Evolutionary conservation across 1,140 invertebrate species (phyloP).

Genomic region (Solen grandis): DNA sequence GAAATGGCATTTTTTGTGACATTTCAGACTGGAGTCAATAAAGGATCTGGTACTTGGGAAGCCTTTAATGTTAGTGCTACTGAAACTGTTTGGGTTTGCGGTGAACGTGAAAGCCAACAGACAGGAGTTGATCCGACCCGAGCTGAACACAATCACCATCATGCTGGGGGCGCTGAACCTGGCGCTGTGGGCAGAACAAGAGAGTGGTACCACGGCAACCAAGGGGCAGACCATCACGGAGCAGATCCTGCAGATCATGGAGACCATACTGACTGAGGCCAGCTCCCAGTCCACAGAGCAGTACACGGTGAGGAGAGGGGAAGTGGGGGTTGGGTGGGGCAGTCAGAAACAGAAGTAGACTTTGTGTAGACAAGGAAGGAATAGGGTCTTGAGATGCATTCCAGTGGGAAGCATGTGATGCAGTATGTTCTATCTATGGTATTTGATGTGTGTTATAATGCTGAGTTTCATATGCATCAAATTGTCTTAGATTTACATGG

Average conservation of each 20-base stretch:
- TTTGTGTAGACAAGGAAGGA: too few relatives aligned
- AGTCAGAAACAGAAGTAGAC: too few relatives aligned
- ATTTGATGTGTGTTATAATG: too few relatives aligned
- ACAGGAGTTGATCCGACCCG: slow-evolving; percentile 80
- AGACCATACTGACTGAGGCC: slow-evolving; percentile 94
- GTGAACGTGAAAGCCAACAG: slow-evolving; percentile 86
- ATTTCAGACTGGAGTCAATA: slow-evolving; percentile 85
- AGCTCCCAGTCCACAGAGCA: slow-evolving; percentile 84
- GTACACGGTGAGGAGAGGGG: slow-evolving; percentile 78
- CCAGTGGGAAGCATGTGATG: too few relatives aligned
- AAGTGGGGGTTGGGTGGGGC: too few relatives aligned
- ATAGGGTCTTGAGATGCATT: too few relatives aligned
- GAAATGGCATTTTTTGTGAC: too few relatives aligned
- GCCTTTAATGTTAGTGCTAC: slow-evolving; percentile 90
- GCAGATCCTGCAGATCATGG: slow-evolving; percentile 90
- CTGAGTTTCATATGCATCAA: too few relatives aligned
- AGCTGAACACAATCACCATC: slow-evolving; percentile 80
- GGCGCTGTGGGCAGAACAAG: slow-evolving; percentile 79
- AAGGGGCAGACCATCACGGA: slow-evolving; percentile 86
- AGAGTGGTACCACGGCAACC: slow-evolving; percentile 80
- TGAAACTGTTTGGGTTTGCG: slow-evolving; percentile 92
- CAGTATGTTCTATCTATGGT: too few relatives aligned
- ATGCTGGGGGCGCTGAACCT: slow-evolving; percentile 81
- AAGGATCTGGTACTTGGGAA: slow-evolving; percentile 87
- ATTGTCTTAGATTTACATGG: too few relatives aligned